phyloP scores from a whole-genome alignment of 2,888 invertebrate species.

The Nipponacmea schrenckii region DNA sequence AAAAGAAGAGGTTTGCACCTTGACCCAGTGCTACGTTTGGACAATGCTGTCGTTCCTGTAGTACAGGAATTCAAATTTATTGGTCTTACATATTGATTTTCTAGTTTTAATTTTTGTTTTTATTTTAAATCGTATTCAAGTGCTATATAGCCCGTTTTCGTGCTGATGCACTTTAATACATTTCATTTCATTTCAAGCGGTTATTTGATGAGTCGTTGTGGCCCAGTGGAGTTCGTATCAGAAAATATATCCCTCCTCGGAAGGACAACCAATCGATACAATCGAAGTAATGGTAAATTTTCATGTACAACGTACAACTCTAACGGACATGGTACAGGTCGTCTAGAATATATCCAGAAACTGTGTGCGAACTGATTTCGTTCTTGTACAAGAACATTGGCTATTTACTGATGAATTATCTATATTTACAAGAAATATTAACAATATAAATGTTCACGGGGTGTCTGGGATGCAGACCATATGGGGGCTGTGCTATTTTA shows the following conservation, averaged over 20 bases:
- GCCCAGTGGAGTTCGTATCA: not conserved
- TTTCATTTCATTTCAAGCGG: too few relatives aligned
- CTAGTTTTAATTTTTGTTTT: too few relatives aligned
- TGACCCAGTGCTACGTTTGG: too few relatives aligned
- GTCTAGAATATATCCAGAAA: not conserved
- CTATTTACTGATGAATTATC: not conserved
- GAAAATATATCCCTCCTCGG: not conserved
- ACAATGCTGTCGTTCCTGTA: too few relatives aligned
- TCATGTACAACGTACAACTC: not conserved
- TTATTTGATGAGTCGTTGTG: not conserved
- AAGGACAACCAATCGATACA: not conserved
- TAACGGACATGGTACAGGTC: not conserved
- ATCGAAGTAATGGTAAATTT: not conserved
- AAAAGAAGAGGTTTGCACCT: too few relatives aligned
- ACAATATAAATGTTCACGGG: not conserved
- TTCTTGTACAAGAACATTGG: constrained; percentile 1
- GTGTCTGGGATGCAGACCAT: not conserved
- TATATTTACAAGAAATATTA: not conserved
- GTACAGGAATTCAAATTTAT: too few relatives aligned
- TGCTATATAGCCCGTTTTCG: too few relatives aligned
- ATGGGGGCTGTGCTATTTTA: not conserved
- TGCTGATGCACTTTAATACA: too few relatives aligned
- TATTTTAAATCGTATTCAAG: too few relatives aligned
- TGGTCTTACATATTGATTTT: too few relatives aligned
- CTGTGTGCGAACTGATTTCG: not conserved